Evolutionary conservation across 2,888 invertebrate species (phyloP).

Genomic region (Globia sparganii): DNA sequence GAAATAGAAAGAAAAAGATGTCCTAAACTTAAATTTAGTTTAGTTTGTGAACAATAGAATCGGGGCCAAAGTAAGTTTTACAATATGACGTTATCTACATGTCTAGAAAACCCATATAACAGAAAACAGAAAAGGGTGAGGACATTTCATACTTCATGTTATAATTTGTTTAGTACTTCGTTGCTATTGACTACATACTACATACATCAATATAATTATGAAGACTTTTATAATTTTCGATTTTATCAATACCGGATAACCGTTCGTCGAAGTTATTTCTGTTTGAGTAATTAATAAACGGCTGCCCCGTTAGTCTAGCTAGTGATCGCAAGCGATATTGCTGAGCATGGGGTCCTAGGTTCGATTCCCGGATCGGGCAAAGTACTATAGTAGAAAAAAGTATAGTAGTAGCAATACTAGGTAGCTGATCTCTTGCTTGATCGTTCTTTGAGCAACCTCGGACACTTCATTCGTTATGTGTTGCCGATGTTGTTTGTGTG

Average conservation of each 20-base stretch:
- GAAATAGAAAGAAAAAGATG: too few species aligned
- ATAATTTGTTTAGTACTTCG: slow-evolving; percentile 26
- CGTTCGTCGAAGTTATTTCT: neutral
- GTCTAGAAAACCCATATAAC: neutral
- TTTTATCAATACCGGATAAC: neutral
- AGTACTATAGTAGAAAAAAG: too few species aligned
- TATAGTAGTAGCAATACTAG: too few species aligned
- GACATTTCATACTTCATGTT: neutral
- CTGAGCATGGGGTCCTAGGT: neutral
- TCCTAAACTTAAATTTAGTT: too few species aligned
- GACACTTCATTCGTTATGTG: too few species aligned
- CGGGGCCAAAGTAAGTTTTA: too few species aligned
- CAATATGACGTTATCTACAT: too few species aligned
- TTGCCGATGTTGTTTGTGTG: too few species aligned
- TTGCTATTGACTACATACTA: slow-evolving; percentile 38
- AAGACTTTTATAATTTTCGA: neutral
- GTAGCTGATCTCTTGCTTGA: too few species aligned
- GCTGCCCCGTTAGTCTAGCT: neutral
- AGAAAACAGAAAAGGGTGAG: neutral
- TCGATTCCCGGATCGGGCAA: neutral
- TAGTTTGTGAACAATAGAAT: too few species aligned
- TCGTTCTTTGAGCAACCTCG: too few species aligned
- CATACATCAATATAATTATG: neutral
- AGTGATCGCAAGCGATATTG: neutral
- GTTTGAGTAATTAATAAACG: neutral